A percentile compares a stretch with the other conserved stretches of the same genome.
phyloP scores from a whole-genome alignment of 1,140 invertebrate species.

The Zophobas atratus region DNA sequence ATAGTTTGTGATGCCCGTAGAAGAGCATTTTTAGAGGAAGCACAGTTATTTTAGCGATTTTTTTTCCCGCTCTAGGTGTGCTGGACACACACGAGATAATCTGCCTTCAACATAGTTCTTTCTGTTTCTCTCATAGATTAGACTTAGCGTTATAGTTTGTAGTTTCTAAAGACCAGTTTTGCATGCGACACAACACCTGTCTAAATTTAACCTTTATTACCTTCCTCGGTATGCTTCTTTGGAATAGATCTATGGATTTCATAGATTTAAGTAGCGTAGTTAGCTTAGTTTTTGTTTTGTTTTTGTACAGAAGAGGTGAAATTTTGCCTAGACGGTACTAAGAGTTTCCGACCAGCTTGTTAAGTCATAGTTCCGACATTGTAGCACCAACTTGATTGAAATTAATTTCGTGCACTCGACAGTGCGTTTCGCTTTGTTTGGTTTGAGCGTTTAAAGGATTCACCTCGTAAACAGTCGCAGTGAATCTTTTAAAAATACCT shows the following conservation, averaged over 20 bases:
- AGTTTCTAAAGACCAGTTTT: slow-evolving; percentile 15
- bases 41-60: slow-evolving; percentile 46
- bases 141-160: slow-evolving; percentile 27
- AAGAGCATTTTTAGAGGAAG: slow-evolving; percentile 52
- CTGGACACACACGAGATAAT: slow-evolving; percentile 44
- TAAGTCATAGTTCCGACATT: slow-evolving; percentile 25
- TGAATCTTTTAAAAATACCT: slow-evolving; percentile 25
- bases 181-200: slow-evolving; percentile 25
- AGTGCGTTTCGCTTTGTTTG: slow-evolving; percentile 15
- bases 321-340: slow-evolving; percentile 10
- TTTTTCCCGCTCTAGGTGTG: slow-evolving; percentile 46
- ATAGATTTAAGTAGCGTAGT: slow-evolving; percentile 35
- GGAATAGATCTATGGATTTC: slow-evolving; percentile 39
- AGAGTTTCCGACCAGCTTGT: slow-evolving; percentile 4
- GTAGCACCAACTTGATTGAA: slow-evolving; percentile 23
- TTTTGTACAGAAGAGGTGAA: background rate
- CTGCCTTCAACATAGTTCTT: slow-evolving; percentile 53
- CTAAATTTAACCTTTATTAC: slow-evolving; percentile 25
- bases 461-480: background rate
- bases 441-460: slow-evolving; percentile 19
- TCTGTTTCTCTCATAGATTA: slow-evolving; percentile 24
- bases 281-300: slow-evolving; percentile 4
- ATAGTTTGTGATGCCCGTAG: slow-evolving; percentile 64
- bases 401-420: slow-evolving; percentile 13
- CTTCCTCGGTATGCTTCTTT: slow-evolving; percentile 56